phyloP scores from a whole-genome alignment of 2,113 vertebrate genomes.

The Probosciger aterrimus region DNA sequence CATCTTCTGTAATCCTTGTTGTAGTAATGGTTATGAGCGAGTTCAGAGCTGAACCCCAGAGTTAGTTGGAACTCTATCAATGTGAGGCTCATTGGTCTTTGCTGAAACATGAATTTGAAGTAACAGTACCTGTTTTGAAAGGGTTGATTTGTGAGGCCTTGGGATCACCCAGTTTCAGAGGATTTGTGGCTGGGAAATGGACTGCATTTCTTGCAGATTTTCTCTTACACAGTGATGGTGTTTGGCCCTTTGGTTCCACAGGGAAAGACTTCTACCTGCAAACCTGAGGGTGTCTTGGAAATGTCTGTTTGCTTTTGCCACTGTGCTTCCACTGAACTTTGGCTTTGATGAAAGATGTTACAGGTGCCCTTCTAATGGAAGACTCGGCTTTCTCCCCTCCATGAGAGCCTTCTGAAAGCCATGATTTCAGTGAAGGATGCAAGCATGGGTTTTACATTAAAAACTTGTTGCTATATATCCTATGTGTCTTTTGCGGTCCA shows the following conservation, averaged over 20 bases:
- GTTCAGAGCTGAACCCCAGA: neutral
- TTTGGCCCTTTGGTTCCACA: neutral
- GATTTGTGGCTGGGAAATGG: neutral
- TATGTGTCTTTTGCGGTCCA: neutral
- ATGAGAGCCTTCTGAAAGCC: neutral
- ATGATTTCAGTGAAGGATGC: neutral
- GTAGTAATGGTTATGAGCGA: neutral
- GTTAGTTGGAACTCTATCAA: neutral
- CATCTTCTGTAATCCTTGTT: neutral
- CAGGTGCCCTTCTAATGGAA: neutral
- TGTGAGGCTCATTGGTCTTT: neutral
- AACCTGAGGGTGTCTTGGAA: neutral
- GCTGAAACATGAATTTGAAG: neutral
- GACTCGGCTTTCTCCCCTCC: neutral
- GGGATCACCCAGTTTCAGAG: neutral
- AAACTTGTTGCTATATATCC: neutral
- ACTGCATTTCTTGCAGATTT: neutral
- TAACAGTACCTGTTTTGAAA: neutral
- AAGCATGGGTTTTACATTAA: accelerated
- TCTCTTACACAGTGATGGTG: accelerated
- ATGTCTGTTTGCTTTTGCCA: neutral
- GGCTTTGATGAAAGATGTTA: neutral
- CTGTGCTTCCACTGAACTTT: neutral
- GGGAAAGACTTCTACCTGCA: neutral
- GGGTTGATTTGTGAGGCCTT: neutral